Evolutionary conservation across 2,113 vertebrate genomes (phyloP).

Genomic region (Urocitellus parryii): DNA sequence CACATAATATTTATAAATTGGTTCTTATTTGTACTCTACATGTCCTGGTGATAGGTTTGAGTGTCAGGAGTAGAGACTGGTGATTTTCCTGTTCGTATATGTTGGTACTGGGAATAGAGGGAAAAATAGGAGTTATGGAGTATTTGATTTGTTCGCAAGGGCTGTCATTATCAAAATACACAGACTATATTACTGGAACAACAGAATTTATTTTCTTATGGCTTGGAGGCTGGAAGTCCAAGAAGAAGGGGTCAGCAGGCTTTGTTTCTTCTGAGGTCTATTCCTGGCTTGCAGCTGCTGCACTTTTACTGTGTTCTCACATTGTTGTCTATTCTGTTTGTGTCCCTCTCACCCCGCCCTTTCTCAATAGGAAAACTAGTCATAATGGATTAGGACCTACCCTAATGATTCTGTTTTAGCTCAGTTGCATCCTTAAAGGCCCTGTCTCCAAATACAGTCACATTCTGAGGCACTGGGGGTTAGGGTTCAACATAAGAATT

Average conservation of each 20-base stretch:
- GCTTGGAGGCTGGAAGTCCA: not conserved
- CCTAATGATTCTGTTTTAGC: not conserved
- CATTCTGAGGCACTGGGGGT: not conserved
- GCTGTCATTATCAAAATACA: not conserved
- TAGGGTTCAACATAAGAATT: not conserved
- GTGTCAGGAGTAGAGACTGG: not conserved
- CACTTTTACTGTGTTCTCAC: not conserved
- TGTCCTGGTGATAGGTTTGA: not conserved
- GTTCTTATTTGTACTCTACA: not conserved
- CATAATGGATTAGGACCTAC: not conserved
- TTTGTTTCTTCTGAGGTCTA: not conserved
- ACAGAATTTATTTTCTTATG: not conserved
- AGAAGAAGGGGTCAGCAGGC: not conserved
- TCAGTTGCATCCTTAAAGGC: not conserved
- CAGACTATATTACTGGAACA: not conserved
- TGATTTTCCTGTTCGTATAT: not conserved
- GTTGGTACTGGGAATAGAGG: not conserved
- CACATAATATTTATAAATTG: not conserved
- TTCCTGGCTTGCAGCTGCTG: not conserved
- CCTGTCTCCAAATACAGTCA: not conserved
- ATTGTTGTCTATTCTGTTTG: not conserved
- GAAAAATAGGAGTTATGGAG: not conserved
- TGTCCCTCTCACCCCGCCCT: not conserved
- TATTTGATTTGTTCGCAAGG: not conserved
- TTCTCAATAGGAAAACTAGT: not conserved